These are phyloP conservation scores for Cotesia chilonis DNA, from an alignment of 1,140 invertebrate species.

Conservation along the genomic window DNA sequence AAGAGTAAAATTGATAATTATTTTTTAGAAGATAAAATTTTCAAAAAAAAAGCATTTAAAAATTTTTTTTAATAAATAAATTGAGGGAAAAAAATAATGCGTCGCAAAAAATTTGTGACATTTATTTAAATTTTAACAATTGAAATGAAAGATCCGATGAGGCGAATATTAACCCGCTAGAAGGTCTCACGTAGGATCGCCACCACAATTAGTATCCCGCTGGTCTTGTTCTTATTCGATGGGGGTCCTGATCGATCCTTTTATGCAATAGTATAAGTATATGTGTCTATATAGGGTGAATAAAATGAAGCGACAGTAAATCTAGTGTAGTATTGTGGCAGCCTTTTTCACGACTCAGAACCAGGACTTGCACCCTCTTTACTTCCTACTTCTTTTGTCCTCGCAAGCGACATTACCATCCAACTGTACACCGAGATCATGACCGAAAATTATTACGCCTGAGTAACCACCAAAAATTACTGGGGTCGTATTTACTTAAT, in stretches of 20 bases:
- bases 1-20: too few species aligned
- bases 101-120: too few species aligned
- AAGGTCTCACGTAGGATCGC: conserved; percentile 33
- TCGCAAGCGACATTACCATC: conserved; percentile 17
- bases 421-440: conserved; percentile 32
- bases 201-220: conserved; percentile 42
- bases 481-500: conserved; percentile 10
- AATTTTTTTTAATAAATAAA: too few species aligned
- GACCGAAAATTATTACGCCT: conserved; percentile 30
- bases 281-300: too few species aligned
- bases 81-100: too few species aligned
- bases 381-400: neutral
- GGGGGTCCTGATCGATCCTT: too few species aligned
- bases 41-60: too few species aligned
- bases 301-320: too few species aligned
- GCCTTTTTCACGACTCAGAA: neutral
- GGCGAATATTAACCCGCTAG: conserved; percentile 8
- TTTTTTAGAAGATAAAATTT: too few species aligned
- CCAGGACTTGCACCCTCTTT: neutral
- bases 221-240: conserved; percentile 22
- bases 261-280: neutral
- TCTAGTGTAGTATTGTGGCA: too few species aligned
- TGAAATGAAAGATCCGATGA: neutral
- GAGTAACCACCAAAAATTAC: conserved; percentile 2
- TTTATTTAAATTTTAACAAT: too few species aligned